Evolutionary conservation across 2,113 vertebrate genomes (phyloP).

Genomic region (Halichoerus grypus): DNA sequence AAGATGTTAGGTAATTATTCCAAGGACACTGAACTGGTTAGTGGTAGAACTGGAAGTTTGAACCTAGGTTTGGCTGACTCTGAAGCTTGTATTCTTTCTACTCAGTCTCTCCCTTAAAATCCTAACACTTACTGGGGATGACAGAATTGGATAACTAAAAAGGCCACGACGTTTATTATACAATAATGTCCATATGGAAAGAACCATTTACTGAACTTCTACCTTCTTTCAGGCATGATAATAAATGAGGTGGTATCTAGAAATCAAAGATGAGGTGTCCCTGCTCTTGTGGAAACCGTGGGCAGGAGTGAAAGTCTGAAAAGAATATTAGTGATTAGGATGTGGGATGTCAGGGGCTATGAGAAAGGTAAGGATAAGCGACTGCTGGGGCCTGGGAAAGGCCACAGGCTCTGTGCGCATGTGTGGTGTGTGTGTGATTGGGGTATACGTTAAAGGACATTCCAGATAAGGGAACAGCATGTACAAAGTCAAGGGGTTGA

Average conservation of each 20-base stretch:
- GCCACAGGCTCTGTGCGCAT: neutral
- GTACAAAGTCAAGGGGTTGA: neutral
- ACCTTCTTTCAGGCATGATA: neutral
- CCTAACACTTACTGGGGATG: neutral
- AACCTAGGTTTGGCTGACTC: neutral
- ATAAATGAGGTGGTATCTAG: neutral
- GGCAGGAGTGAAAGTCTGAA: neutral
- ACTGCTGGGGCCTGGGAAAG: neutral
- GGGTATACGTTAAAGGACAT: neutral
- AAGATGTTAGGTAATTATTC: neutral
- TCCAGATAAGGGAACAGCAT: neutral
- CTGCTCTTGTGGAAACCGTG: neutral
- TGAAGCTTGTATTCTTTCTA: neutral
- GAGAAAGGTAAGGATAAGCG: neutral
- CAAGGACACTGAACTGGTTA: neutral
- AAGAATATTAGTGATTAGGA: neutral
- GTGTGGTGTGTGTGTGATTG: neutral
- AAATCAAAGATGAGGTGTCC: neutral
- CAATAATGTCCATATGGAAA: neutral
- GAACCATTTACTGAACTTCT: constrained; percentile 12
- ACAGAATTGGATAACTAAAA: neutral
- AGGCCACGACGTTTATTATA: neutral
- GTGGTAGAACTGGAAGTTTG: neutral
- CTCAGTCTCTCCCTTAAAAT: neutral
- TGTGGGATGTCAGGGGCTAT: neutral